phyloP scores from a whole-genome alignment of 2,113 vertebrate species.

The Amblyornis subalaris region DNA sequence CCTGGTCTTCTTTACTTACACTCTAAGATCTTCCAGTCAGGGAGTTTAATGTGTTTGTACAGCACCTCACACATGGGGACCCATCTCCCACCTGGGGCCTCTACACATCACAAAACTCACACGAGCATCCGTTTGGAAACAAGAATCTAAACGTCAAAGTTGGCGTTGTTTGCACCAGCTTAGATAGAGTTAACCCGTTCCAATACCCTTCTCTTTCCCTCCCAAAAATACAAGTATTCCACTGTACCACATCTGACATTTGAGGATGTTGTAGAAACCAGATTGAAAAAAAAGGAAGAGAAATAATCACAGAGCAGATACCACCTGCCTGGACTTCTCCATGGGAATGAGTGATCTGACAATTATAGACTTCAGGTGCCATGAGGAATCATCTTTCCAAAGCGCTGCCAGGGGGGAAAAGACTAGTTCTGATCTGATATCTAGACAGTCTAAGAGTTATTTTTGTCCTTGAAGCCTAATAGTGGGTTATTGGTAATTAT shows the following conservation, averaged over 20 bases:
- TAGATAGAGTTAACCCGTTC: constrained; percentile 1
- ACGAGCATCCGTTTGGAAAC: neutral
- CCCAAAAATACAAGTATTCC: neutral
- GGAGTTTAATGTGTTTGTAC: constrained; percentile 42
- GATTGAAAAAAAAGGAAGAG: neutral
- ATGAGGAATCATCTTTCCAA: constrained; percentile 43
- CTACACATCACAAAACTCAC: neutral
- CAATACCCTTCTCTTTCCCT: neutral
- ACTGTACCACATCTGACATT: neutral
- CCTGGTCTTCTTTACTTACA: constrained; percentile 35
- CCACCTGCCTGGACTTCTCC: constrained; percentile 5
- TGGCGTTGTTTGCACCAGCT: neutral
- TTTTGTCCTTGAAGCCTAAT: constrained; percentile 71
- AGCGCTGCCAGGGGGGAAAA: constrained; percentile 60
- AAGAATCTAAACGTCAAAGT: neutral
- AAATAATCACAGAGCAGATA: constrained; percentile 46
- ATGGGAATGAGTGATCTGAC: constrained; percentile 38
- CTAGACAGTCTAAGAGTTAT: constrained; percentile 60
- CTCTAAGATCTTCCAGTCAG: constrained; percentile 15
- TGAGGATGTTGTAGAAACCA: neutral
- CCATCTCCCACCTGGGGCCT: neutral
- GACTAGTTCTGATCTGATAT: constrained; percentile 51
- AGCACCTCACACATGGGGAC: neutral
- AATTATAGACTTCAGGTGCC: constrained; percentile 55
- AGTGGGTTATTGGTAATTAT: constrained; percentile 66